Evolutionary conservation across 1,140 invertebrate genomes (phyloP).

Genomic region (Helicoverpa zea): DNA sequence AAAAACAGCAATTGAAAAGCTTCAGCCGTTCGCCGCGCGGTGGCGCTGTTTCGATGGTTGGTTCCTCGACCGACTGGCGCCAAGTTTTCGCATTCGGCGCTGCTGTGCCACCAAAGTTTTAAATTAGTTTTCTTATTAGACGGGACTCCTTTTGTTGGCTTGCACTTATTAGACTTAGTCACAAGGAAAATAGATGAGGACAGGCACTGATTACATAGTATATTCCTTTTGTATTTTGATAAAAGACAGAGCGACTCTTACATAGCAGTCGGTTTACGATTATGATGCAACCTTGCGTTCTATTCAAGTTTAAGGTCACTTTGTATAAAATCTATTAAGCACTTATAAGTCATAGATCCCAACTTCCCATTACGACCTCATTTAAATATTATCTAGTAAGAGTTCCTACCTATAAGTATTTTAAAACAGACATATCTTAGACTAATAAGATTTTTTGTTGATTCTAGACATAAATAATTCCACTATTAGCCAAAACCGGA

Average conservation of each 20-base stretch:
- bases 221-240: constrained; percentile 40
- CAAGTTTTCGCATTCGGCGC: constrained; percentile 67
- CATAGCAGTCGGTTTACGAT: background rate
- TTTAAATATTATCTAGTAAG: no score
- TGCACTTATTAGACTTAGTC: constrained; percentile 50
- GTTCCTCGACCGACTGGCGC: constrained; percentile 55
- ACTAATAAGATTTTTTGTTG: no score
- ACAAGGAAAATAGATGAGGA: constrained; percentile 35
- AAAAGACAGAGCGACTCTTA: constrained; percentile 12
- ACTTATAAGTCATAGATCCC: no score
- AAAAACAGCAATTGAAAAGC: constrained; percentile 78
- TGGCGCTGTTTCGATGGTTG: constrained; percentile 78
- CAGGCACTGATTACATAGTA: constrained; percentile 12
- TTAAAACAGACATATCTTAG: no score
- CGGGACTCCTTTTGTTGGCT: constrained; percentile 47
- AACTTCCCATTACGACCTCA: no score
- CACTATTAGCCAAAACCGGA: no score
- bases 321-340: no score
- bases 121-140: constrained; percentile 62
- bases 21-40: constrained; percentile 82
- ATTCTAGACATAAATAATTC: no score
- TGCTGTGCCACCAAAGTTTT: constrained; percentile 66
- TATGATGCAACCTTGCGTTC: background rate
- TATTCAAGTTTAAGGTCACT: background rate
- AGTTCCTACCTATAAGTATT: no score